Percentiles rank a stretch among this genome's conserved stretches.
Evolutionary conservation across 2,888 invertebrate genomes (phyloP).

Genomic region (Drosophila austrosaltans): DNA sequence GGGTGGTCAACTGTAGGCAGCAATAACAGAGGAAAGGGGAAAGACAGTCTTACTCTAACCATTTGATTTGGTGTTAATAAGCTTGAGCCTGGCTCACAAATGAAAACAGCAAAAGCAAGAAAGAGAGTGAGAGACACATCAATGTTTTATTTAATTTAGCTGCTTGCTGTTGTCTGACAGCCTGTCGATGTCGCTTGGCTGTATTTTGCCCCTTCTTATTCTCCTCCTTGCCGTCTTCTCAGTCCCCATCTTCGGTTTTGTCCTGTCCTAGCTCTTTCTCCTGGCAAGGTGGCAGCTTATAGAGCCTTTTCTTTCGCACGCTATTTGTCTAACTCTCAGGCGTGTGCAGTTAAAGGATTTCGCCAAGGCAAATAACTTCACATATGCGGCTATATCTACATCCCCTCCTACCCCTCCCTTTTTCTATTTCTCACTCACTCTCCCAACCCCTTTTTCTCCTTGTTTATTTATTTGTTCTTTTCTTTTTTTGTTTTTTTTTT

Average conservation of each 20-base stretch:
- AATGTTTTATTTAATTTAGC: slow-evolving; percentile 72
- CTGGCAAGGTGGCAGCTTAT: slow-evolving; percentile 29
- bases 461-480: slow-evolving; percentile 76
- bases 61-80: slow-evolving; percentile 73
- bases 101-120: neutral
- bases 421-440: neutral
- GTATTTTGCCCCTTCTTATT: neutral
- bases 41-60: neutral
- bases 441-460: slow-evolving; percentile 41
- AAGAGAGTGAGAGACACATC: slow-evolving; percentile 22
- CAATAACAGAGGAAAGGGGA: neutral
- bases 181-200: slow-evolving; percentile 43
- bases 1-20: neutral
- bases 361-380: slow-evolving; percentile 64
- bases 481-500: slow-evolving; percentile 7
- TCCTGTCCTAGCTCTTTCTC: slow-evolving; percentile 7
- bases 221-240: neutral
- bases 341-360: slow-evolving; percentile 79
- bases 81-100: slow-evolving; percentile 58
- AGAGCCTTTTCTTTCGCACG: slow-evolving; percentile 53
- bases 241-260: slow-evolving; percentile 13
- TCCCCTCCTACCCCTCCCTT: slow-evolving; percentile 14
- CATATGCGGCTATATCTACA: slow-evolving; percentile 39
- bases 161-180: slow-evolving; percentile 37
- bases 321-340: slow-evolving; percentile 74